Percentiles rank a stretch among this genome's conserved stretches.
Evolutionary conservation across 2,888 invertebrate species (phyloP).

Genomic region (Acronicta psi): DNA sequence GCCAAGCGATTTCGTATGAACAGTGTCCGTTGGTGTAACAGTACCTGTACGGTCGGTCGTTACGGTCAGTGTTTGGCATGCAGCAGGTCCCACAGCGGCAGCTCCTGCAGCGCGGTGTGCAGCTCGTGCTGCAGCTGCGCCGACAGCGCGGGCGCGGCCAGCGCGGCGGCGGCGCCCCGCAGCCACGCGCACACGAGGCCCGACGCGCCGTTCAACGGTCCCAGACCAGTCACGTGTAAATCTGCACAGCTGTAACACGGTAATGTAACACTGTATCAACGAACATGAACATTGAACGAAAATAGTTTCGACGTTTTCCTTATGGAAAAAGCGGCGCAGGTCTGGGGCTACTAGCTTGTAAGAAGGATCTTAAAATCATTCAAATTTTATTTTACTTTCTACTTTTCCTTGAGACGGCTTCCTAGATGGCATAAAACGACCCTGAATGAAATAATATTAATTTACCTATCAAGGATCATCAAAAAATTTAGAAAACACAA

Average conservation of each 20-base stretch:
- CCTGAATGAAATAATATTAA: too few relatives aligned
- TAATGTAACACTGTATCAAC: neutral
- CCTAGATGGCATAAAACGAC: too few relatives aligned
- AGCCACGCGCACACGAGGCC: slow-evolving; percentile 61
- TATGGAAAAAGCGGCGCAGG: too few relatives aligned
- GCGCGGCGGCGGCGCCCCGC: slow-evolving; percentile 66
- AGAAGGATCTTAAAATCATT: too few relatives aligned
- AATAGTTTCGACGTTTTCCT: too few relatives aligned
- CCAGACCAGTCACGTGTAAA: slow-evolving; percentile 83
- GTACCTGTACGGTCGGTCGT: slow-evolving; percentile 1
- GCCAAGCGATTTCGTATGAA: neutral
- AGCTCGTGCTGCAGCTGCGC: slow-evolving; percentile 75
- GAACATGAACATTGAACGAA: neutral
- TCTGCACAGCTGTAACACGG: slow-evolving; percentile 74
- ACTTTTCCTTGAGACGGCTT: too few relatives aligned
- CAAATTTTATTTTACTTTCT: too few relatives aligned
- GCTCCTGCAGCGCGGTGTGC: slow-evolving; percentile 73
- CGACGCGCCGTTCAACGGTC: slow-evolving; percentile 73
- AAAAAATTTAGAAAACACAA: too few relatives aligned
- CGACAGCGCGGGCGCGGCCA: slow-evolving; percentile 75
- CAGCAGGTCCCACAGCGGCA: slow-evolving; percentile 78
- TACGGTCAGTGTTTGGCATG: slow-evolving; percentile 65
- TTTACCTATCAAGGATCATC: too few relatives aligned
- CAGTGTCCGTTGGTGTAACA: neutral
- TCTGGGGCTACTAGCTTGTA: too few relatives aligned